Base-by-base conservation (phyloP, 2,888 invertebrate species). In the Sarcophaga subvicina region DNA sequence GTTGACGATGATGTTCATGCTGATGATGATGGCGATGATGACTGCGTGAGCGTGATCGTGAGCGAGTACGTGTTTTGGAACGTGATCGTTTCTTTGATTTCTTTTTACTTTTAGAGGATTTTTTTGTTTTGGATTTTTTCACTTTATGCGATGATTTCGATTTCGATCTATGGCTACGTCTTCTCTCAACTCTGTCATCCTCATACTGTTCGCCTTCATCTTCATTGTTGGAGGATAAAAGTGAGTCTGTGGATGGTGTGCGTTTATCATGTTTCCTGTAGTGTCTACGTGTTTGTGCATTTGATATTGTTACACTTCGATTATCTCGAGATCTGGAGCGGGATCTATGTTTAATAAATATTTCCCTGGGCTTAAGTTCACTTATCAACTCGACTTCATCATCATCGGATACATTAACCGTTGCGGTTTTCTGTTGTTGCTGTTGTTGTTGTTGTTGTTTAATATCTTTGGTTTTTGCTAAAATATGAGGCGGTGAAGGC, bases 91-190 rank as follows among this genome's bases (percentile, higher is more conserved):
- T 90, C 80, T 91, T 91, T 6, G 89, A 88, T 80, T 91, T 91
- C 78, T 90, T 91, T 85, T 91, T 91, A 59, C 89, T 89, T 62
- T 89, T 89, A 71, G 90, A 90, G n/a, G 89, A 90, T 85, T 90
- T 90, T 76, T 91, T 89, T 11, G 82, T 27, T 70, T 87, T 87
- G 2, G 76, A 85, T 66, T 88, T 88, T 71, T 85, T 86, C 6
- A 80, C 79, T 62, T 84, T 86, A 59, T 88, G 84, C 11, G 80
- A 59, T 47, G 64, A 71, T 72, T 84, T 88, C 22, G 86, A 84
- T 82, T 86, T 88, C 5, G 83, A 82, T 71, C 70, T 79, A 25
- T 54, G 66, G n/a, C 25, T 66, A 37, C 59, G 37, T 67, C 60
- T 47, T 59, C 20, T 8, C 27, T 59, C 25, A 3, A 72, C 72